Conservation (phyloP, 37 sponge, comb jelly and placozoan species). For the Halichondria panicea region DNA sequence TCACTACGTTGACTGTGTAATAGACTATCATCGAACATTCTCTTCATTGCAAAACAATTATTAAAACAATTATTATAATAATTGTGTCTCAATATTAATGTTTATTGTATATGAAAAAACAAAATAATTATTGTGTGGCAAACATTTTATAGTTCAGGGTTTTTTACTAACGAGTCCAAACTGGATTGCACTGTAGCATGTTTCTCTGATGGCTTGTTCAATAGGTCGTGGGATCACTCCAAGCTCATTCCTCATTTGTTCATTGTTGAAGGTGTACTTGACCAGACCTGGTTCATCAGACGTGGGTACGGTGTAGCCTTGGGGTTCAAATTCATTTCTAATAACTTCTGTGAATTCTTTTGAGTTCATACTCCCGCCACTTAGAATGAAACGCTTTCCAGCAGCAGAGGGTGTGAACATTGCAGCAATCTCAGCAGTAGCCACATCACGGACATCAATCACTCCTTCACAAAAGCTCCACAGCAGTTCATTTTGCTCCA, state of each 20-base stretch:
- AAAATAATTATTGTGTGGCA: too few species aligned
- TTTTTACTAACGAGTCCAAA: conserved; percentile 40
- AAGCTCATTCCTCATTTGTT: conserved; percentile 46
- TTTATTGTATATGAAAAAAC: too few species aligned
- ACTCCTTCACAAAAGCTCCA: conserved; percentile 46
- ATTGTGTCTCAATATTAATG: too few species aligned
- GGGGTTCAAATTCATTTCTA: conserved; percentile 64
- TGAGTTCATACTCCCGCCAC: conserved; percentile 15
- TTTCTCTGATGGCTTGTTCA: conserved; percentile 54
- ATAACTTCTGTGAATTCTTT: conserved; percentile 58
- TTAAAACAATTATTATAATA: neutral
- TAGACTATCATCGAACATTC: conserved; percentile 3
- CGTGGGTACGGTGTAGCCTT: conserved; percentile 64
- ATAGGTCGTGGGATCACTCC: conserved; percentile 46
- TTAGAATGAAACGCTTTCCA: conserved; percentile 61
- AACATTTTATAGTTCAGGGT: too few species aligned
- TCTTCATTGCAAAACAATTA: neutral
- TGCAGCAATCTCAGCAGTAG: conserved; percentile 81
- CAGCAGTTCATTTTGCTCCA: conserved; percentile 44
- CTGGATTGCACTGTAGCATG: conserved; percentile 64
- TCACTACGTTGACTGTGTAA: too few species aligned
- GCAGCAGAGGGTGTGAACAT: conserved; percentile 71
- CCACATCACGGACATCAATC: conserved; percentile 91
- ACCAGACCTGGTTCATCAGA: conserved; percentile 3
- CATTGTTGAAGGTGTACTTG: conserved; percentile 14